Evolutionary conservation across 2,113 vertebrate species (phyloP), one percentile per base, ranked within the genome.

Genomic region (Capreolus pygargus): DNA sequence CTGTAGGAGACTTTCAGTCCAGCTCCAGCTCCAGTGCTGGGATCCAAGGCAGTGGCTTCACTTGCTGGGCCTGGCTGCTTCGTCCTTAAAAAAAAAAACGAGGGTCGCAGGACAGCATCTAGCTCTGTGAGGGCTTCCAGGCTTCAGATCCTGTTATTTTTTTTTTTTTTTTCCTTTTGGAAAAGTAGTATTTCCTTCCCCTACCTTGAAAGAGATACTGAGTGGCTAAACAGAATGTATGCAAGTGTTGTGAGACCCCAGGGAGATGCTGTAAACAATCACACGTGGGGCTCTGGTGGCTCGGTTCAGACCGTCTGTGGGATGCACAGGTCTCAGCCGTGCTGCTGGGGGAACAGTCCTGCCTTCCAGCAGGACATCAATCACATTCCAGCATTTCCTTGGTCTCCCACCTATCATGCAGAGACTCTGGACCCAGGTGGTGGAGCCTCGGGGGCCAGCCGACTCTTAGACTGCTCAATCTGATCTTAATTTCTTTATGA

Each of bases 281-380:
- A 5, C 7, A 0, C 0, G 1, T 13, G 23, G 54, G 54, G 16
- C 1, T 0, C 21, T 7, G 33, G 25, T n/a, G 3, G 30, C 60
- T 28, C 1, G 7, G 55, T 17, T 14, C 14, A 60, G 45, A 28
- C 50, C 33, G 6, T 21, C 76, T 28, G 27, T 52, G 23, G 36
- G 57, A 64, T 1, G 1, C 15, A 9, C n/a, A n/a, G 7, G 54
- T 28, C 61, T 17, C 23, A 1, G 33, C 64, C 0, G 5, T 0
- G 7, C 67, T 39, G 67, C 67, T 23, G 19, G 78, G 33, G 57
- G 23, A 58, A 13, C 2, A 15, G 74, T 27, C 43, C 10, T 17
- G 19, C 64, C 57, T 28, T 25, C 2, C 5, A 3, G 39, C 54
- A 3, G 52, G 28, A 4, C 45, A 5, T 15, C 12, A 13, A 2